phyloP scores from a whole-genome alignment of 2,113 vertebrate genomes.

The Brachypodius melanocephalos region DNA sequence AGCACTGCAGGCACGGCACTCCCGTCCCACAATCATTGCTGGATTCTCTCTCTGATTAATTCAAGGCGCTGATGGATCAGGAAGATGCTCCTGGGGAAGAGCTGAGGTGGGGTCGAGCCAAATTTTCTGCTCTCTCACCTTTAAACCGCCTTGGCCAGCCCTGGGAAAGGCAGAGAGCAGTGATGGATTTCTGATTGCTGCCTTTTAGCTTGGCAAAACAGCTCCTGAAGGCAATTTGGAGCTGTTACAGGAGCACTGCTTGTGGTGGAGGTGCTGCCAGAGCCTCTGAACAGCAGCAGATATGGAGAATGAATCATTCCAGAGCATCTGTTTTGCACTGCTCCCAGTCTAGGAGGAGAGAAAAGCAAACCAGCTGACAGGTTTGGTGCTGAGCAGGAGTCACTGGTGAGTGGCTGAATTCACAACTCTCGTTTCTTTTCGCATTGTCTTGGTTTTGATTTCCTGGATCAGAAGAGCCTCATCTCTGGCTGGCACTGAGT shows the following conservation, averaged over 20 bases:
- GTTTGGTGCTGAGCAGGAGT: background rate
- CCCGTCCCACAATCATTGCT: rapidly evolving
- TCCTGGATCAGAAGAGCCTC: background rate
- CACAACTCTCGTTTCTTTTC: rapidly evolving
- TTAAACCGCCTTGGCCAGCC: background rate
- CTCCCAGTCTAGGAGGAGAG: background rate
- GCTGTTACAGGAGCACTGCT: background rate
- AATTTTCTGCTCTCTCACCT: background rate
- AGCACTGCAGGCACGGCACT: rapidly evolving
- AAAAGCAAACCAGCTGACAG: background rate
- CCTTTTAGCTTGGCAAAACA: background rate
- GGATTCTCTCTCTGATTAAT: background rate
- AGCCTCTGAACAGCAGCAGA: rapidly evolving
- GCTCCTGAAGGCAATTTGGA: background rate
- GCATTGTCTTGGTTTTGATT: background rate
- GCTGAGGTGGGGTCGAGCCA: rapidly evolving
- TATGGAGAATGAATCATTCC: background rate
- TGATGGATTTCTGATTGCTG: background rate
- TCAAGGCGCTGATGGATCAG: background rate
- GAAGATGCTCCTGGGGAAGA: background rate
- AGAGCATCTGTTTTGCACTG: background rate
- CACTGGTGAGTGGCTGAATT: background rate
- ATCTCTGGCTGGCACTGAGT: background rate
- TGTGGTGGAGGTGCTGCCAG: background rate
- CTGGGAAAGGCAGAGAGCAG: background rate